Evolutionary conservation across 1,140 invertebrate species (phyloP), one percentile per base, ranked within the genome.

Genomic region (Eueides isabella): DNA sequence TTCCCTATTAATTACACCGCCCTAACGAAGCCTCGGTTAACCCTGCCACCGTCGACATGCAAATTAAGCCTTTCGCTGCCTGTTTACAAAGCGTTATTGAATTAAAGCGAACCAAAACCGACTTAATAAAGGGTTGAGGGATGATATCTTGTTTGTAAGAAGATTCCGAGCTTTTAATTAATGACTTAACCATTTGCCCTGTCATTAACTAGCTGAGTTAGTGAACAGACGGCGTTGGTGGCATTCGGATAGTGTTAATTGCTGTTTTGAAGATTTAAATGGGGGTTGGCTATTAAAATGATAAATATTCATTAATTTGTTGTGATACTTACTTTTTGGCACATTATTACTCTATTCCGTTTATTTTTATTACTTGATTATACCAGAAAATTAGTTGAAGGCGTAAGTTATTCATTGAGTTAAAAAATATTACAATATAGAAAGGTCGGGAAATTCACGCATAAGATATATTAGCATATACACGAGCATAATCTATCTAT

Each of bases 1-100:
- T 78, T 76, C 87, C 85, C 81, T 76, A 78, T 86, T 92, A 93
- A 93, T 92, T 91, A 87, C 82, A 78, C 72, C 81, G 82, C 89
- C 89, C 89, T 92, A 92, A 92, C 89, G 84, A 92, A 90, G 82
- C 81, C 82, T 72, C 86, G 86, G 89, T 93, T 92, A 92, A 92
- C 90, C 89, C 88, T 77, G 76, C 84, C 82, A 81, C 89, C 78
- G 76, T 84, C 85, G 82, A 85, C 90, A 92, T 90, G 91, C 88
- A 93, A 93, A 93, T 93, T 89, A 93, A 93, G 90, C 91, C 91
- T 92, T 92, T 90, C 88, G 80, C 87, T 72, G 87, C 82, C 84
- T 85, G 85, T 90, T 89, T 88, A 89, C 85, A 89, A 85, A 82
- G 83, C 87, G 88, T 91, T 91, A 93, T 93, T 93, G 89, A 92